Evolutionary conservation across 2,113 vertebrate species (phyloP).

Genomic region (Phalacrocorax brasilianus): DNA sequence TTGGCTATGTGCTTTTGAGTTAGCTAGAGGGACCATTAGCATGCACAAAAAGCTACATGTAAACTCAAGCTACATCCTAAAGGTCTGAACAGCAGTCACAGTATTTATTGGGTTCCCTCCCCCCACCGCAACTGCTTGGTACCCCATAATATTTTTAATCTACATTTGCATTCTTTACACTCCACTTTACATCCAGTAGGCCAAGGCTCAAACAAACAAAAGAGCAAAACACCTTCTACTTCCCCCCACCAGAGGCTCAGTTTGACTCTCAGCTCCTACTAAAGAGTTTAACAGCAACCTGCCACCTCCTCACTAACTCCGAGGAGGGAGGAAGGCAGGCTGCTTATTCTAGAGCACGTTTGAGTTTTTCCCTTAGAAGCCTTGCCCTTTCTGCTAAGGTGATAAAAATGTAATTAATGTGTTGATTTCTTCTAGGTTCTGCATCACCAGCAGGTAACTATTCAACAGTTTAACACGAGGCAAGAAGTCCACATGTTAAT

Average conservation of each 20-base stretch:
- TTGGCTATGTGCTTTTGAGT: not conserved
- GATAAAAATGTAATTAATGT: constrained; percentile 35
- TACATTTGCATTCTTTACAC: not conserved
- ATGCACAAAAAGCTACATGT: not conserved
- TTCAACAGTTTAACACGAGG: constrained; percentile 6
- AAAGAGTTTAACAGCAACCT: not conserved
- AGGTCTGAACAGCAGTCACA: not conserved
- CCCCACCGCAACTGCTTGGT: not conserved
- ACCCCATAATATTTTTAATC: not conserved
- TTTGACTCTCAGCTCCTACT: not conserved
- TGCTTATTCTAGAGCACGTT: constrained; percentile 36
- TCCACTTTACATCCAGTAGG: not conserved
- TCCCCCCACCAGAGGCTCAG: not conserved
- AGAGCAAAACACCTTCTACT: not conserved
- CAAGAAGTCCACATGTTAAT: constrained; percentile 23
- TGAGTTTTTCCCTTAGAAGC: not conserved
- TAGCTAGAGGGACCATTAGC: not conserved
- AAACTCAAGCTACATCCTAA: not conserved
- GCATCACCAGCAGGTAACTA: constrained; percentile 43
- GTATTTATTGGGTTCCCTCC: not conserved
- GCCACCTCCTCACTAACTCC: not conserved
- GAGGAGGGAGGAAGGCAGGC: not conserved
- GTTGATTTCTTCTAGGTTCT: constrained; percentile 38
- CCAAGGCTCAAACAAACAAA: not conserved
- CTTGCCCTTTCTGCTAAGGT: constrained; percentile 7